Percentiles rank a stretch among this genome's conserved stretches.
These are phyloP conservation scores for Amiota minor DNA, from an alignment of 2,888 invertebrate species.

Conservation along the genomic window DNA sequence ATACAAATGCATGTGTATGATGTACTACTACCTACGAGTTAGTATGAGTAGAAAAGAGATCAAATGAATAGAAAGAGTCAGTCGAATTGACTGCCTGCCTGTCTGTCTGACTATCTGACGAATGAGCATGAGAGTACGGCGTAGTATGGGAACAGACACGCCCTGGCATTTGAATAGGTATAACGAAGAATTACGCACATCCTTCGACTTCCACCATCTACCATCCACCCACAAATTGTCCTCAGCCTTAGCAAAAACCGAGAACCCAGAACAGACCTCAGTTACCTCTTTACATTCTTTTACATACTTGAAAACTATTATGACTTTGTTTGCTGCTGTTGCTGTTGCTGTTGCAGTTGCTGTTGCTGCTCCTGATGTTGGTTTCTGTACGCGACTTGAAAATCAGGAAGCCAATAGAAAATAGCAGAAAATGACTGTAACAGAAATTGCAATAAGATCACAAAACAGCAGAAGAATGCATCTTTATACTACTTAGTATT, in stretches of 20 bases:
- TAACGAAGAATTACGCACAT: neutral
- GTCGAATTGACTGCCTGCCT: too few species aligned
- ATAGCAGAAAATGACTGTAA: neutral
- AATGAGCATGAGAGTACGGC: too few species aligned
- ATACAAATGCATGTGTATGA: too few species aligned
- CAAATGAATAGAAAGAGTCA: too few species aligned
- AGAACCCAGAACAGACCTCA: neutral
- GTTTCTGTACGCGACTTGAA: constrained; percentile 2
- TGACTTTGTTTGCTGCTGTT: neutral
- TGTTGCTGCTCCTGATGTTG: constrained; percentile 6
- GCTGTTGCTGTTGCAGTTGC: neutral
- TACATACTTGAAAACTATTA: constrained; percentile 11
- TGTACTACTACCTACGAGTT: too few species aligned
- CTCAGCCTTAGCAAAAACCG: neutral
- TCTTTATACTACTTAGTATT: too few species aligned
- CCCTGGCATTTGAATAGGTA: neutral
- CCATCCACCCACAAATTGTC: neutral
- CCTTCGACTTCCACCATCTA: neutral
- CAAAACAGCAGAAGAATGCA: too few species aligned
- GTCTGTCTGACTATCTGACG: too few species aligned
- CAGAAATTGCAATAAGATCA: neutral
- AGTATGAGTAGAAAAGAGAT: too few species aligned
- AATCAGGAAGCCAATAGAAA: constrained; percentile 1
- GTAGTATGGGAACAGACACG: neutral
- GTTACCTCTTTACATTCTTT: neutral